Percentiles rank a stretch among this genome's conserved stretches.
Evolutionary conservation across 2,797 vertebrate genomes (phyloP).

Genomic region (Enteromius trimaculatus): DNA sequence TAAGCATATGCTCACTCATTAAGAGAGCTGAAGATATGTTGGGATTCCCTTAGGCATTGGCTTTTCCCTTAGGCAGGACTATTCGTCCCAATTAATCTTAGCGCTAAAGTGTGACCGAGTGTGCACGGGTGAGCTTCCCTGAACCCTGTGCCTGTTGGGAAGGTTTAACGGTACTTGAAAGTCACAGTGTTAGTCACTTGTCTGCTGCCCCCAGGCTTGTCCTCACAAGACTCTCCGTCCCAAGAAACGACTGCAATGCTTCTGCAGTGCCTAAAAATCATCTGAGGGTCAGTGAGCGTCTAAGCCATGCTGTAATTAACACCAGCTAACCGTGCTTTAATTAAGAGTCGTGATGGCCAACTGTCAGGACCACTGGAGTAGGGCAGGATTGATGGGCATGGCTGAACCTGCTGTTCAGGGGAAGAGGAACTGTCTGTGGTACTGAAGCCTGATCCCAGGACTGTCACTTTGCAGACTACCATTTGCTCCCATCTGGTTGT

Average conservation of each 20-base stretch:
- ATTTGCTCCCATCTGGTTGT: background rate
- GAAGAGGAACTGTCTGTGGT: conserved; percentile 41
- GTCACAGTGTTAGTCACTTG: conserved; percentile 30
- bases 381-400: conserved; percentile 2
- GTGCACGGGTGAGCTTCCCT: conserved; percentile 2
- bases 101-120: background rate
- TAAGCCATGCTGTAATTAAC: conserved; percentile 30
- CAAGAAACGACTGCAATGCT: background rate
- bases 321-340: conserved; percentile 2
- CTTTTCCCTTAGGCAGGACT: conserved; percentile 2
- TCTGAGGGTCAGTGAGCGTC: background rate
- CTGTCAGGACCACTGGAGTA: background rate
- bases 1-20: conserved; percentile 19
- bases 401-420: conserved; percentile 15
- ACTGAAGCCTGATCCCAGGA: conserved; percentile 18
- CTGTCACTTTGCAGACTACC: background rate
- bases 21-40: conserved; percentile 5
- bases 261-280: conserved; percentile 6
- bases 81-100: conserved; percentile 36
- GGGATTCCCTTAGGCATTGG: conserved; percentile 1
- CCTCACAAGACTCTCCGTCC: background rate
- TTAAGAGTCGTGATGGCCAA: background rate
- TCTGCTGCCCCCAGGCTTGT: conserved; percentile 31
- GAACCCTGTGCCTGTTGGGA: conserved; percentile 22
- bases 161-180: conserved; percentile 17